Conservation (phyloP, 2,113 vertebrate genomes). For the Neodon shergylaensis region DNA sequence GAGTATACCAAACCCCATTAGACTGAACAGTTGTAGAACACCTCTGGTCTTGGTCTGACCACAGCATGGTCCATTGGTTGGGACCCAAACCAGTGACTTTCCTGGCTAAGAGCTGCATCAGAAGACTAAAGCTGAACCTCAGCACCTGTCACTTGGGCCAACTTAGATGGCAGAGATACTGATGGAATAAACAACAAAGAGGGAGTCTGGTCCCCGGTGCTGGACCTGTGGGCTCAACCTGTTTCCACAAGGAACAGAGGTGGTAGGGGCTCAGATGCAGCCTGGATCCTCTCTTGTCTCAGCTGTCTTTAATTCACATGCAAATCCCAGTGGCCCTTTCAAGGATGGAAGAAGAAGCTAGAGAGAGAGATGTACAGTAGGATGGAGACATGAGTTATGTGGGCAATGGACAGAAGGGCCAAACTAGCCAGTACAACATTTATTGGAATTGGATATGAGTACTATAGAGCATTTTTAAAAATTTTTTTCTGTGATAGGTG, state of each 20-base stretch:
- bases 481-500: not conserved
- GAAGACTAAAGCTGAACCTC: not conserved
- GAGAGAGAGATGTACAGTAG: not conserved
- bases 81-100: not conserved
- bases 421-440: rapidly evolving
- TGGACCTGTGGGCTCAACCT: not conserved
- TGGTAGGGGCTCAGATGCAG: not conserved
- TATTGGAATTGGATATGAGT: not conserved
- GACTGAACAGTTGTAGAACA: not conserved
- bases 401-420: rapidly evolving
- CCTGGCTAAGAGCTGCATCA: not conserved
- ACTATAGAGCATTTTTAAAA: not conserved
- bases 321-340: not conserved
- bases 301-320: not conserved
- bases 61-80: not conserved
- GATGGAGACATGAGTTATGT: not conserved
- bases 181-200: constrained; percentile 26
- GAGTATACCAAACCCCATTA: not conserved
- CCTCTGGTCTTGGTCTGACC: not conserved
- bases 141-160: not conserved
- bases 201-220: not conserved
- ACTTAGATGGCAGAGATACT: constrained; percentile 18
- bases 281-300: not conserved
- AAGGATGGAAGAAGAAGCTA: not conserved
- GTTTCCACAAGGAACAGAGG: not conserved